Base-by-base conservation (phyloP, 2,113 vertebrate genomes). In the Dipodomys spectabilis region DNA sequence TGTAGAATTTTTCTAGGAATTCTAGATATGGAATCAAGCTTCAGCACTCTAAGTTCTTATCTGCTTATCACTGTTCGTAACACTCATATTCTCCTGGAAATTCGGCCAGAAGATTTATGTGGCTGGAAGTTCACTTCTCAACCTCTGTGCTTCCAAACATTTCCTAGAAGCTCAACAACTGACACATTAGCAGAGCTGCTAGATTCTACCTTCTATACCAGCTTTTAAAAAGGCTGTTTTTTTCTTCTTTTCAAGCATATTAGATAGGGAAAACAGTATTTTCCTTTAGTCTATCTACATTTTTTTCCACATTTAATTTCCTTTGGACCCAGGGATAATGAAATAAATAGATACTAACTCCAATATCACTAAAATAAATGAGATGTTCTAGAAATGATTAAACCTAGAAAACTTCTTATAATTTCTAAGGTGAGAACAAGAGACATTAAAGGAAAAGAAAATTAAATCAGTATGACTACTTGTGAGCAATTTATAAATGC, bases 311-410 rank as follows among this genome's bases (percentile, higher is more conserved):
- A 81, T 74, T 94, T 94, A 82, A 71, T 92, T 78, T 91, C 69
- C 28, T 82, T 91, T 84, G 32, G 82, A 68, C 9, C 3, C 20
- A 78, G 28, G 23, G 78, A 3, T 75, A 82, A 91, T 84, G 72
- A 91, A 85, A 89, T 77, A 94, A 92, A 71, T 69, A 79, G 57
- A 67, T 79, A 82, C 30, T 88, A 87, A 88, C 30, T 87, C 28
- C 81, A 72, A 27, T 87, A 78, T 39, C 30, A 87, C 49, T 82
- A 80, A 79, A 73, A 86, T 88, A 87, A 82, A 84, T 60, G 23
- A 79, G n/a, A 53, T 86, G 27, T 79, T 91, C 53, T n/a, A 96
- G 91, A 95, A 95, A 78, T 85, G 64, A 88, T 68, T 93, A 82
- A 53, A 35, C 65, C 23, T 93, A 79, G 84, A 93, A 94, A 92